Base-by-base conservation (phyloP, 1,140 invertebrate genomes). In the Rhyzopertha dominica region DNA sequence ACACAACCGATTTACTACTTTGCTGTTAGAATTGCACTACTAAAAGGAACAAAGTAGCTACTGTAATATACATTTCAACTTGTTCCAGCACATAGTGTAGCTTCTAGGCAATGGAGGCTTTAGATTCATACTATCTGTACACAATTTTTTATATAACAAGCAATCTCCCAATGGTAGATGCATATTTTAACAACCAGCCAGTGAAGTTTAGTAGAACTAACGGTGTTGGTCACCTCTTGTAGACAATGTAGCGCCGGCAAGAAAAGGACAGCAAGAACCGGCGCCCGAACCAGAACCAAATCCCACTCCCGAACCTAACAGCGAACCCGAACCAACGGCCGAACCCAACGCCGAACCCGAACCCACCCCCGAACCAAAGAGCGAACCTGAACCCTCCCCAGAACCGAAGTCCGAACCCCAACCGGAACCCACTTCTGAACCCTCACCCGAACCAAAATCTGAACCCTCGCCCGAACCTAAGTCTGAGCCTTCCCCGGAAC, bases 301-400 rank as follows among this genome's bases (percentile, higher is more conserved):
- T 28, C 19, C 29, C 22, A 31, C 42, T 8, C 12, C 46, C 14
- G 64, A 71, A 49, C 67, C 71, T 2, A 67, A 66, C 50, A 60
- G 65, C 4, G 65, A 71, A 55, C 67, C 74, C 0, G 62, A 68
- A 54, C 59, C 66, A 5, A 52, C 36, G 57, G 62, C 69, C 41
- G 66, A 73, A 63, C 65, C 72, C 3, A 54, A 56, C 42, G 49
- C 62, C 4, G 58, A 63, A 38, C 20, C 54, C 17, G 50, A 53
- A 44, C 60, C 70, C 3, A 54, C 56, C 66, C 58, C 72, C 1
- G 58, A 62, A 39, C 43, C 68, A 1, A 60, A 69, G 58, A 63
- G 73, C 0, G 63, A 70, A 54, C 62, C 69, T 0, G 58, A 61
- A 36, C 56, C 71, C 4, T 54, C 65, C 46, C 63, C 74, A 10